These are phyloP conservation scores for Drosophila setifemur DNA, from an alignment of 1,140 invertebrate genomes.

Conservation along the genomic window DNA sequence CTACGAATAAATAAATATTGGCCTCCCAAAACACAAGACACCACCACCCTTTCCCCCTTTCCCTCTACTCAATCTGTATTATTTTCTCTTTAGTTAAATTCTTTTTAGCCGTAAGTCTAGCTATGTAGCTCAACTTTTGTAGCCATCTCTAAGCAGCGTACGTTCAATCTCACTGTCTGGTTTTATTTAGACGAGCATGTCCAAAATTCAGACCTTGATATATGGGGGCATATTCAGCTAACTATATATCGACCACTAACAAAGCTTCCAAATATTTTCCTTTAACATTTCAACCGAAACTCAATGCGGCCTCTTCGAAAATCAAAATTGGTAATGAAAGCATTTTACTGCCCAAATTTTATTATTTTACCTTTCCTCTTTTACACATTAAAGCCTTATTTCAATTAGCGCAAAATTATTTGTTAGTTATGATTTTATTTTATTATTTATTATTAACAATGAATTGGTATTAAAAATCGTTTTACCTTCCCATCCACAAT, in stretches of 20 bases:
- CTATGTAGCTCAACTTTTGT: slow-evolving; percentile 43
- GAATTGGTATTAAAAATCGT: slow-evolving; percentile 74
- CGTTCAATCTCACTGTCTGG: slow-evolving; percentile 72
- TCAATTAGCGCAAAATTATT: slow-evolving; percentile 35
- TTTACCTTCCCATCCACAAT: slow-evolving; percentile 85
- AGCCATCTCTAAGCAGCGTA: slow-evolving; percentile 48
- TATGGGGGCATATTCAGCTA: slow-evolving; percentile 10
- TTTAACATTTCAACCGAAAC: slow-evolving; percentile 56
- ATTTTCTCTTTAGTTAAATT: slow-evolving; percentile 41
- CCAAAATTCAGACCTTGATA: slow-evolving; percentile 37
- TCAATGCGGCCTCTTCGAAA: slow-evolving; percentile 39
- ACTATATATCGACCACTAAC: neutral
- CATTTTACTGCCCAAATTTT: slow-evolving; percentile 9
- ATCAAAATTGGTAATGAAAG: slow-evolving; percentile 65
- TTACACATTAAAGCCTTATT: neutral
- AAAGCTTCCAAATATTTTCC: slow-evolving; percentile 27
- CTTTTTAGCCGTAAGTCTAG: slow-evolving; percentile 23
- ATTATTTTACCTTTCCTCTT: slow-evolving; percentile 9
- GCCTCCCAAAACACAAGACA: slow-evolving; percentile 8
- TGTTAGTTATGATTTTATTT: slow-evolving; percentile 23
- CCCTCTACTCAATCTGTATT: slow-evolving; percentile 12
- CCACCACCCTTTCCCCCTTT: neutral
- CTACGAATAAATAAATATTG: slow-evolving; percentile 23
- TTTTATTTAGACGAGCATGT: slow-evolving; percentile 73
- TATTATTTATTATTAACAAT: slow-evolving; percentile 59